phyloP scores from a whole-genome alignment of 2,797 vertebrate species.

The Syngnathus rostellatus region DNA sequence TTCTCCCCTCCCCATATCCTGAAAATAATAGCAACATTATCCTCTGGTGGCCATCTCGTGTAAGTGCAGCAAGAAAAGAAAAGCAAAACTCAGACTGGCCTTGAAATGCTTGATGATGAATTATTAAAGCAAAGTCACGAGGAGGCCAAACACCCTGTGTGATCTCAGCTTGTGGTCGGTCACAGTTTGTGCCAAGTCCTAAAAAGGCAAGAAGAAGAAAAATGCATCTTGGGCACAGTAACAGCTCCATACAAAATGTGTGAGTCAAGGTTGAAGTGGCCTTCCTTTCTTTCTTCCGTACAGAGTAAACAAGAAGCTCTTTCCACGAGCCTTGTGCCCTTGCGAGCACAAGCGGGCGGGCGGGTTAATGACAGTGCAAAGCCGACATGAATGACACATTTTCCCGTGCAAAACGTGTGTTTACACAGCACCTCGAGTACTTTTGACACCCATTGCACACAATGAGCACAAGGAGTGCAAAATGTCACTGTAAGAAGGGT shows the following conservation, averaged over 20 bases:
- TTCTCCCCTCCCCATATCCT: neutral
- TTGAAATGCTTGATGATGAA: neutral
- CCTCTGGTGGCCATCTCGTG: conserved; percentile 44
- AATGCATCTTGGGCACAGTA: too few species aligned
- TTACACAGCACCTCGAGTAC: conserved; percentile 23
- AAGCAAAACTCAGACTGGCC: neutral
- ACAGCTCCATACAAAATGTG: neutral
- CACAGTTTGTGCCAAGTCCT: too few species aligned
- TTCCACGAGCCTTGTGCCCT: conserved; percentile 16
- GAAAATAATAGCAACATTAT: conserved; percentile 27
- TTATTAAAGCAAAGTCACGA: too few species aligned
- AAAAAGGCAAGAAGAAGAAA: too few species aligned
- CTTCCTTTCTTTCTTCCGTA: conserved; percentile 15
- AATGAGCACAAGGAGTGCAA: too few species aligned
- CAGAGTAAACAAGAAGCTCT: conserved; percentile 23
- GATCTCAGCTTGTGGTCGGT: too few species aligned
- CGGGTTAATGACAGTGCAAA: conserved; percentile 25
- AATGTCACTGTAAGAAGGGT: too few species aligned
- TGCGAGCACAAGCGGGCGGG: conserved; percentile 20
- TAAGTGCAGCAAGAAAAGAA: conserved; percentile 20
- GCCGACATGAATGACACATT: conserved; percentile 25
- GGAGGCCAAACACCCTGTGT: too few species aligned
- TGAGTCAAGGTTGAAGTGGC: neutral
- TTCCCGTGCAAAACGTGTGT: conserved; percentile 28
- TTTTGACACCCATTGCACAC: conserved; percentile 11